Percentiles rank a stretch among this genome's conserved stretches.
Evolutionary conservation across 2,888 invertebrate genomes (phyloP).

Genomic region (Hyposoter didymator): DNA sequence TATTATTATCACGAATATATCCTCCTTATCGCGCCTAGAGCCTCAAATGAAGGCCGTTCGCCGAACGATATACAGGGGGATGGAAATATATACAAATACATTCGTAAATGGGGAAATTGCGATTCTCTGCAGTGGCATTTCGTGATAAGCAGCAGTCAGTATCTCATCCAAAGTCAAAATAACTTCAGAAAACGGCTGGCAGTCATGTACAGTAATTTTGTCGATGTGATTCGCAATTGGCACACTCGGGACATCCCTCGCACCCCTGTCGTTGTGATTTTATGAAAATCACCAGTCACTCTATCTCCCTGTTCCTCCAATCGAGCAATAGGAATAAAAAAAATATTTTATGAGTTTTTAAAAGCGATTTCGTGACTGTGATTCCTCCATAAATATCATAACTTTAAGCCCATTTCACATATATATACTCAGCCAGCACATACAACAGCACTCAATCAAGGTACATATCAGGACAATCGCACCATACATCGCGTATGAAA

Average conservation of each 20-base stretch:
- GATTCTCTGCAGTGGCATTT: slow-evolving; percentile 72
- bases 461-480: slow-evolving; percentile 79
- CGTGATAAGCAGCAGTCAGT: slow-evolving; percentile 72
- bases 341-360: not conserved
- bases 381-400: slow-evolving; percentile 45
- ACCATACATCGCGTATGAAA: slow-evolving; percentile 55
- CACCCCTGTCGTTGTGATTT: slow-evolving; percentile 25
- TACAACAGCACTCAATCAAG: slow-evolving; percentile 84
- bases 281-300: slow-evolving; percentile 17
- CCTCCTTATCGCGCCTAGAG: slow-evolving; percentile 24
- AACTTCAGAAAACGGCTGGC: slow-evolving; percentile 46
- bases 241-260: slow-evolving; percentile 50
- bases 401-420: slow-evolving; percentile 72
- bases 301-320: not conserved
- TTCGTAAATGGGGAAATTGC: slow-evolving; percentile 40
- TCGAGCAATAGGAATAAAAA: not conserved
- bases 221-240: slow-evolving; percentile 37
- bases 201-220: not conserved
- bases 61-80: not conserved
- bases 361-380: slow-evolving; percentile 29
- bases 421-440: slow-evolving; percentile 84
- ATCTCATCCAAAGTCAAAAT: slow-evolving; percentile 47
- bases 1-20: slow-evolving; percentile 28
- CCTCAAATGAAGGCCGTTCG: slow-evolving; percentile 45
- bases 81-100: slow-evolving; percentile 5